These are phyloP conservation scores for Urophycis tenuis DNA, from an alignment of 2,797 vertebrate genomes.

Conservation along the genomic window DNA sequence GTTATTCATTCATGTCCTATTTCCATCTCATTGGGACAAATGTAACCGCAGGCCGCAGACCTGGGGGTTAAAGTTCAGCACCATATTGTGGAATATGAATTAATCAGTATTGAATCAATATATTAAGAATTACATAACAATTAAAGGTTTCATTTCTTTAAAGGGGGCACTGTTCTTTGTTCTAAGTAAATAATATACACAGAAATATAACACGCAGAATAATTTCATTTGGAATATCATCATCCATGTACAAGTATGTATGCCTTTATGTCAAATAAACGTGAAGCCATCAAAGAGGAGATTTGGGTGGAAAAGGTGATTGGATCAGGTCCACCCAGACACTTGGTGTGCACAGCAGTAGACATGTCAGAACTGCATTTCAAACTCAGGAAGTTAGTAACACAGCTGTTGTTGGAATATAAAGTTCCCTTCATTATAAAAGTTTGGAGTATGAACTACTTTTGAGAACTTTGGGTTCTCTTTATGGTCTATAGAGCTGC, in stretches of 20 bases:
- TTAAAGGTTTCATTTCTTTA: conserved; percentile 1
- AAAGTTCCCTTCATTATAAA: conserved; percentile 54
- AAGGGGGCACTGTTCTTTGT: background rate
- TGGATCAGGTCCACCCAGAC: conserved; percentile 7
- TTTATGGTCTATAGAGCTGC: conserved; percentile 40
- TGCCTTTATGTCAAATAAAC: background rate
- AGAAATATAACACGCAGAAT: background rate
- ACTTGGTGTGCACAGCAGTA: conserved; percentile 3
- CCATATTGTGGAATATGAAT: background rate
- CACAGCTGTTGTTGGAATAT: conserved; percentile 31
- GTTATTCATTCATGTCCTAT: background rate
- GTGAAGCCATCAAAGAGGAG: background rate
- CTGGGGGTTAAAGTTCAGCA: background rate
- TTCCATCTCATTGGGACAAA: background rate
- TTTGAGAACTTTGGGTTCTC: conserved; percentile 30
- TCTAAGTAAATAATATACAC: conserved; percentile 2
- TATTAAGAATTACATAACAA: background rate
- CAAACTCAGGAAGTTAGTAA: conserved; percentile 21
- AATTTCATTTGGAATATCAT: background rate
- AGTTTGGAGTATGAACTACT: conserved; percentile 38
- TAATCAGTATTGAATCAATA: background rate
- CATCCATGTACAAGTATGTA: background rate
- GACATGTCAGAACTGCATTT: conserved; percentile 11
- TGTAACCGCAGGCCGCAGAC: background rate
- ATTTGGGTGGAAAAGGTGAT: background rate